Conservation (phyloP, 2,888 invertebrate genomes). For the Acanthosepion lycidas region DNA sequence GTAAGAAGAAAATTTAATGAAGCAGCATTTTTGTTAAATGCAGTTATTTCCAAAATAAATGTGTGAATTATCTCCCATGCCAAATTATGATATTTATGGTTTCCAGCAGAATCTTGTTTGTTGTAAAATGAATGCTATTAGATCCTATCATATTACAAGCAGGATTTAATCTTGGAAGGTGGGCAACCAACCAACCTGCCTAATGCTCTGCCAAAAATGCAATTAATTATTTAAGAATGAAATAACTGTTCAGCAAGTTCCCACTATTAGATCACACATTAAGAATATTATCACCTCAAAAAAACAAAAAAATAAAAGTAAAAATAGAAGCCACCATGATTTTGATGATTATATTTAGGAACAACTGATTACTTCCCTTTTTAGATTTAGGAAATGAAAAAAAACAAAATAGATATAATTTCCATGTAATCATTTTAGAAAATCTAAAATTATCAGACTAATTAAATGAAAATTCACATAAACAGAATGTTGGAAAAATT, state of each 20-base stretch:
- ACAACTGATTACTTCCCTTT: background rate
- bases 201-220: background rate
- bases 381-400: background rate
- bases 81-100: background rate
- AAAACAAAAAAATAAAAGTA: background rate
- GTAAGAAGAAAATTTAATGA: constrained; percentile 7
- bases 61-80: background rate
- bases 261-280: background rate
- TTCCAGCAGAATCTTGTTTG: background rate
- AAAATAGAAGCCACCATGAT: background rate
- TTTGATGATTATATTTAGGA: background rate
- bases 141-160: background rate
- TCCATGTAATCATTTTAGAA: background rate
- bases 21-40: background rate
- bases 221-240: constrained; percentile 15
- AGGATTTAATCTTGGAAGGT: background rate
- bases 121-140: background rate
- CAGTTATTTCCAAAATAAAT: background rate
- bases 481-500: background rate
- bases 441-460: background rate
- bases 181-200: background rate
- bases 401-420: constrained; percentile 5
- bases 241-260: background rate
- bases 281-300: background rate
- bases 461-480: background rate